A percentile compares a stretch with the other conserved stretches of the same genome.
phyloP scores from a whole-genome alignment of 2,113 vertebrate species.

The Vulpes lagopus region DNA sequence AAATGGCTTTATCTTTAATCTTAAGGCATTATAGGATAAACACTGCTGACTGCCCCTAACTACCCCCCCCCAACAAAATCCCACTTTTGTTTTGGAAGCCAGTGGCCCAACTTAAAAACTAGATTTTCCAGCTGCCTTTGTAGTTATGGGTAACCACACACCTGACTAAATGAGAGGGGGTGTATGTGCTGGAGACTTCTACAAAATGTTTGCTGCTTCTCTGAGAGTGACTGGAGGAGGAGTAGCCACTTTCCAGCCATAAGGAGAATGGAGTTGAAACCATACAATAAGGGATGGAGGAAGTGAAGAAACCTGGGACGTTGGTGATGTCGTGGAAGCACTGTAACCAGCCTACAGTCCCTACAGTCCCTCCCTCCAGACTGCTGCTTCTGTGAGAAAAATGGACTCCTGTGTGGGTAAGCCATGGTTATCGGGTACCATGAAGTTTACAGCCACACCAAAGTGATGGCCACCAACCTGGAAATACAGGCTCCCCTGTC shows the following conservation, averaged over 20 bases:
- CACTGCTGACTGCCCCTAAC: neutral
- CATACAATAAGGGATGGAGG: neutral
- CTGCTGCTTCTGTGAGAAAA: neutral
- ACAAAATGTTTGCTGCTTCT: neutral
- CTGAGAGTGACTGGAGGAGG: neutral
- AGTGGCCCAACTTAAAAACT: neutral
- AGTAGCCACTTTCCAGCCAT: neutral
- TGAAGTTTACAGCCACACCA: neutral
- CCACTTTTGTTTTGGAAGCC: neutral
- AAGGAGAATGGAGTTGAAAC: constrained; percentile 27
- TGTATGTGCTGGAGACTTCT: neutral
- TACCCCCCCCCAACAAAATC: neutral
- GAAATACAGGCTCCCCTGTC: no score
- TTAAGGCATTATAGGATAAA: neutral
- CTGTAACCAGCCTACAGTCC: neutral
- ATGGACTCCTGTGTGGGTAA: neutral
- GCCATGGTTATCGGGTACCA: neutral
- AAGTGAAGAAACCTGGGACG: neutral
- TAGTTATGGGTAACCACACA: neutral
- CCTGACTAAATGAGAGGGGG: neutral
- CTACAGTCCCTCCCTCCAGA: neutral
- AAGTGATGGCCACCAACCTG: neutral
- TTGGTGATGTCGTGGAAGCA: neutral
- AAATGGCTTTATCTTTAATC: neutral
- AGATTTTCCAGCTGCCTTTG: neutral